Evolutionary conservation across 2,113 vertebrate species (phyloP).

Genomic region (Leptodactylus fuscus): DNA sequence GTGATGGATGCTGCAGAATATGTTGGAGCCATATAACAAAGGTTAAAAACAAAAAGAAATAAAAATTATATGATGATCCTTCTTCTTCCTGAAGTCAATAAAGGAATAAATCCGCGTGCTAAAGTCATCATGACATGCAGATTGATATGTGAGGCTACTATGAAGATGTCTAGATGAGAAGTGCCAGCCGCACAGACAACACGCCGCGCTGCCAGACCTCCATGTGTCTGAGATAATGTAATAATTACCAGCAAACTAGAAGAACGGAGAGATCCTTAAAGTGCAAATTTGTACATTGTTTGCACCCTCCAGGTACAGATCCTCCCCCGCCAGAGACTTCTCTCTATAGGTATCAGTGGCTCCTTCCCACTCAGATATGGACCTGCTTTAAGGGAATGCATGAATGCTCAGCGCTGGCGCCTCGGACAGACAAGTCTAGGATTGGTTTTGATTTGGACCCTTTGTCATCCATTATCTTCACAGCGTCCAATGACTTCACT

Average conservation of each 20-base stretch:
- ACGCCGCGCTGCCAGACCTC: not conserved
- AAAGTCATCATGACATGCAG: not conserved
- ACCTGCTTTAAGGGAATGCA: not conserved
- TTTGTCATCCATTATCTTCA: slow-evolving; percentile 31
- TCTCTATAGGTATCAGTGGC: slow-evolving; percentile 6
- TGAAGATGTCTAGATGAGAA: slow-evolving; percentile 17
- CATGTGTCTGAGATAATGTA: slow-evolving; percentile 17
- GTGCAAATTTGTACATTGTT: slow-evolving; percentile 23
- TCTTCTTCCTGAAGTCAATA: no score
- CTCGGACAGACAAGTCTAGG: not conserved
- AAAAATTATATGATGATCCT: no score
- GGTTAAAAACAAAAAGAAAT: no score
- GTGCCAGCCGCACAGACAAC: not conserved
- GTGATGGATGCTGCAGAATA: no score
- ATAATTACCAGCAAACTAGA: not conserved
- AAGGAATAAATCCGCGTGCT: no score
- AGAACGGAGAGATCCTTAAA: not conserved
- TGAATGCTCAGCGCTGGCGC: not conserved
- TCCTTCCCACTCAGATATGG: not conserved
- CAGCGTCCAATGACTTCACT: not conserved
- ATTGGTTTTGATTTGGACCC: slow-evolving; percentile 5
- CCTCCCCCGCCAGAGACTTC: not conserved
- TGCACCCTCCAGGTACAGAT: not conserved
- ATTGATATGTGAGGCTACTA: not conserved
- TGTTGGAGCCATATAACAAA: no score